Evolutionary conservation across 2,113 vertebrate species (phyloP), one percentile per base, ranked within the genome.

Genomic region (Amphiprion percula): DNA sequence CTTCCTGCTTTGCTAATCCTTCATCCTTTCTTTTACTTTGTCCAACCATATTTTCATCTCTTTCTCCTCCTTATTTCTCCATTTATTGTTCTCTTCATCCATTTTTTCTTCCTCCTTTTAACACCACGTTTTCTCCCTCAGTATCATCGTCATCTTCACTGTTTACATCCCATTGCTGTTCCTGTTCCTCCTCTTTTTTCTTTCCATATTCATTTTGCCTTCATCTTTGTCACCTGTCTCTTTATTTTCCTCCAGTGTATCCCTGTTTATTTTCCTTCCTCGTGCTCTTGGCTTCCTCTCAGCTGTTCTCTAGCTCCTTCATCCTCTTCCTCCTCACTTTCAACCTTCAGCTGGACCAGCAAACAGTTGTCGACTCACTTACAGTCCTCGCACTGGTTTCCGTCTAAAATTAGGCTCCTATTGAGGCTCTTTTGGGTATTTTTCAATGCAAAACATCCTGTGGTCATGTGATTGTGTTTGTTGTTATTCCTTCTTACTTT

Each of bases 361-460:
- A 54, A 53, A 58, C 67, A 39, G 24, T 73, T 63, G 41, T 46
- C 21, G 61, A 46, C 49, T n/a, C 46, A 56, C 39, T 61, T 26
- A 30, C 83, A 53, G 47, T 80, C 39, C 23, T 56, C 33, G 23
- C 52, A 23, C 19, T 53, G 41, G 58, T 74, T 10, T 4, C 37
- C 4, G 44, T 19, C 77, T 60, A 41, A 54, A 47, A 74, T 74
- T 74, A 56, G 55, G 65, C n/a, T 41, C 21, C 3, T 54, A 12
- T 67, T 0, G 10, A 33, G 15, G 23, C 19, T 65, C 28, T 76
- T 68, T 55, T 23, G 10, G 24, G 28, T 68, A 21, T 67, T 56
- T 37, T 77, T 70, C 16, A 58, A 24, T 62, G 67, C 7, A 15
- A 54, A 85, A 72, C 61, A 68, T 85, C 68, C 82, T 79, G 64